Evolutionary conservation across 2,888 invertebrate species (phyloP).

Genomic region (Conchocele bisecta): DNA sequence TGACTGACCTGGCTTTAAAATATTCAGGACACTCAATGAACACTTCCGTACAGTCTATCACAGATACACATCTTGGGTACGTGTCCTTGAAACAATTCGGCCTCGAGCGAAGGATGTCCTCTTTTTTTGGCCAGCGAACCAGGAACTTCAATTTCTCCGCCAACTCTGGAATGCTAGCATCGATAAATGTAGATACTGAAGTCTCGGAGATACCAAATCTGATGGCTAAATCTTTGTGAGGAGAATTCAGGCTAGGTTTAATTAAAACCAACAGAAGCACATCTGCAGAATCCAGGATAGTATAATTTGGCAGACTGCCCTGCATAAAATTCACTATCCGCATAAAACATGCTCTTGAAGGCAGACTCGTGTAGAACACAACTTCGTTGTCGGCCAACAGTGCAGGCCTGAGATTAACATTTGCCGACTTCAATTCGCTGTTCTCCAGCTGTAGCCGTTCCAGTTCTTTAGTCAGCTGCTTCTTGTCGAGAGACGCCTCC

Average conservation of each 20-base stretch:
- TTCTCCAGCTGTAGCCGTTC: slow-evolving; percentile 5
- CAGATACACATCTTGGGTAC: slow-evolving; percentile 18
- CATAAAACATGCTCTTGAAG: not conserved
- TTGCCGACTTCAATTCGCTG: not conserved
- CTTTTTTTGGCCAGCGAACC: slow-evolving; percentile 41
- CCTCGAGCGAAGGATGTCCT: slow-evolving; percentile 8
- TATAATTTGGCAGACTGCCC: not conserved
- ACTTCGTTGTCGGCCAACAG: not conserved
- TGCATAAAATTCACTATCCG: slow-evolving; percentile 1
- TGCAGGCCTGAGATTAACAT: not conserved
- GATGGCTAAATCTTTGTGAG: slow-evolving; percentile 32
- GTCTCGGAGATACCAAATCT: slow-evolving; percentile 16
- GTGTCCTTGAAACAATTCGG: slow-evolving; percentile 22
- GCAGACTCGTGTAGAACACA: not conserved
- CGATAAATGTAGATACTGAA: slow-evolving; percentile 16
- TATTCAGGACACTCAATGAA: slow-evolving; percentile 32
- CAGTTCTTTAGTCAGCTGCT: not conserved
- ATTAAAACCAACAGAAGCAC: slow-evolving; percentile 27
- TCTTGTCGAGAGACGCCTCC: not conserved
- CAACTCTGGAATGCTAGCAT: slow-evolving; percentile 12
- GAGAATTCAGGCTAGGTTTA: slow-evolving; percentile 34
- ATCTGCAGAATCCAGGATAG: not conserved
- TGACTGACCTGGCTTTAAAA: slow-evolving; percentile 24
- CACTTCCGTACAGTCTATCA: slow-evolving; percentile 42
- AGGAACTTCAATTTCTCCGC: slow-evolving; percentile 26